Evolutionary conservation across 1,140 invertebrate genomes (phyloP).

Genomic region (Micrasema longulum): DNA sequence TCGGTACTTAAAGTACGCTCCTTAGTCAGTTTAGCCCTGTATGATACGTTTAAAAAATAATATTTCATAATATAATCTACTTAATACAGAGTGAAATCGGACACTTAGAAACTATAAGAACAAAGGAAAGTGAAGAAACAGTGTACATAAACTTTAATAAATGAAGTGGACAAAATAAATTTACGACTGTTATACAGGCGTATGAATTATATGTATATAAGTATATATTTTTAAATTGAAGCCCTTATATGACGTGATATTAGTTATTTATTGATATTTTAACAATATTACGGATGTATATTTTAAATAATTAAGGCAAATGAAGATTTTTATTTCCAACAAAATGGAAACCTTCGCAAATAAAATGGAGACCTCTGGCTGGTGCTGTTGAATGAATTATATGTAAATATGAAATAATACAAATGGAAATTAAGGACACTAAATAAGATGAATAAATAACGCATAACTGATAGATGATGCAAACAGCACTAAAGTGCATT

Average conservation of each 20-base stretch:
- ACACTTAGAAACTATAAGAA: background rate
- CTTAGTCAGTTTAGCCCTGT: background rate
- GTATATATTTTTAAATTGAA: background rate
- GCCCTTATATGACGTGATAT: background rate
- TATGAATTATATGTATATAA: background rate
- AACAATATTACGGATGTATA: background rate
- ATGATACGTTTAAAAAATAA: too few species aligned
- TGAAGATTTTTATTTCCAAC: too few species aligned
- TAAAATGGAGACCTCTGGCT: too few species aligned
- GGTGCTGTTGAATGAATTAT: too few species aligned
- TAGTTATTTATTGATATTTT: background rate
- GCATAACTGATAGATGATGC: too few species aligned
- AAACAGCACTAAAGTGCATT: too few species aligned
- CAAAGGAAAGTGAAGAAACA: conserved; percentile 9
- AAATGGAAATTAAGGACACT: too few species aligned
- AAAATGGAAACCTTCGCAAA: too few species aligned
- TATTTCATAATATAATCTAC: background rate
- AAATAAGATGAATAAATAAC: too few species aligned
- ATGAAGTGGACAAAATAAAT: conserved; percentile 22
- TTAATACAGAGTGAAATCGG: conserved; percentile 19
- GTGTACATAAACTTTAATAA: conserved; percentile 20
- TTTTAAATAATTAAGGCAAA: too few species aligned
- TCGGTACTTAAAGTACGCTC: background rate
- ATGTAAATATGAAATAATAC: too few species aligned
- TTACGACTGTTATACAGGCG: background rate